phyloP scores from a whole-genome alignment of 64 coral and sea anemone species.

The Stylophora pistillata region DNA sequence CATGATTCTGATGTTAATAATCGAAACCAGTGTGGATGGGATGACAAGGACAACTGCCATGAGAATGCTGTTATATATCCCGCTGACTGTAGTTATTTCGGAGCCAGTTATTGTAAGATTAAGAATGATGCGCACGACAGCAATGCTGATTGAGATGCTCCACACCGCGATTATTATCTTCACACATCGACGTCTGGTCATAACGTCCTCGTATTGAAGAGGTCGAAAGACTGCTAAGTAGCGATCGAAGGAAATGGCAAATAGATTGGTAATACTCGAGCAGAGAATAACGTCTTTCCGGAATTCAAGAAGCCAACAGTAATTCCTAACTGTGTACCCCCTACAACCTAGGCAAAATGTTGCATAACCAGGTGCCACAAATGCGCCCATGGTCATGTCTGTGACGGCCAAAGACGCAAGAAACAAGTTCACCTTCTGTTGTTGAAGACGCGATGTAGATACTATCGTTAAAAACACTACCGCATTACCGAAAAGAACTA shows the following conservation, averaged over 20 bases:
- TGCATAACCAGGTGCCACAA: conserved; percentile 59
- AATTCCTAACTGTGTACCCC: not conserved
- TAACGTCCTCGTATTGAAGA: conserved; percentile 40
- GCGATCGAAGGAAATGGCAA: conserved; percentile 70
- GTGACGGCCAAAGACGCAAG: conserved; percentile 47
- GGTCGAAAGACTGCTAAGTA: conserved; percentile 61
- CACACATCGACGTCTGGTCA: conserved; percentile 31
- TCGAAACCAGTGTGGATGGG: conserved; percentile 5
- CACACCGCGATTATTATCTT: conserved; percentile 44
- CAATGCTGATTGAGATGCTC: conserved; percentile 30
- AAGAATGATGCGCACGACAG: conserved; percentile 38
- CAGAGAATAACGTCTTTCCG: conserved; percentile 55
- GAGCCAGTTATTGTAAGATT: conserved; percentile 8
- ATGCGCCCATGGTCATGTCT: conserved; percentile 62
- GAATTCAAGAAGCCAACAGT: conserved; percentile 57
- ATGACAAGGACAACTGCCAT: conserved; percentile 32
- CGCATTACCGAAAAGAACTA: not conserved
- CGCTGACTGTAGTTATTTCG: conserved; percentile 5
- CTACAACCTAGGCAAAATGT: conserved; percentile 23
- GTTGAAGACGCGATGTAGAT: not conserved
- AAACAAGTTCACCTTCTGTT: conserved; percentile 60
- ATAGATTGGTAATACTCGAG: conserved; percentile 40
- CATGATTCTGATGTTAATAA: conserved; percentile 45
- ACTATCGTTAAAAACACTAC: conserved; percentile 14
- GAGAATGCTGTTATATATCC: conserved; percentile 55